phyloP scores from a whole-genome alignment of 2,113 vertebrate species.

The Oplegnathus fasciatus region DNA sequence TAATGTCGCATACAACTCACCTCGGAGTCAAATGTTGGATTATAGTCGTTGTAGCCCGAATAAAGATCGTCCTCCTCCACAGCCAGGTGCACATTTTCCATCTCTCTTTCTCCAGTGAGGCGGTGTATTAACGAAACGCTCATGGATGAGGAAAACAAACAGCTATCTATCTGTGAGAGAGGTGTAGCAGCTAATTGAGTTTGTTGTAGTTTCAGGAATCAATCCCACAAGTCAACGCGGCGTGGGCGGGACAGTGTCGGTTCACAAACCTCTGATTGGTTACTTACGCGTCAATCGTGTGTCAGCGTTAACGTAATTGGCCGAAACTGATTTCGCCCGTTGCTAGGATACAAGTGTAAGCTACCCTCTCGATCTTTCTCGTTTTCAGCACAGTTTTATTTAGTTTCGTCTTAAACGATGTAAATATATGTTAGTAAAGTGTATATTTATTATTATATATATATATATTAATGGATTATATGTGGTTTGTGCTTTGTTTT shows the following conservation, averaged over 20 bases:
- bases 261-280: slow-evolving; percentile 59
- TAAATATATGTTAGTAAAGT: accelerated
- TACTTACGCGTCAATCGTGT: slow-evolving; percentile 12
- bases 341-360: slow-evolving; percentile 79
- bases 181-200: neutral
- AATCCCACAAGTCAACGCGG: slow-evolving; percentile 69
- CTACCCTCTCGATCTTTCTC: accelerated
- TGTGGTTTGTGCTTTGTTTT: neutral
- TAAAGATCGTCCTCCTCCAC: slow-evolving; percentile 95
- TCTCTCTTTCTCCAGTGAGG: slow-evolving; percentile 65
- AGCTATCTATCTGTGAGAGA: accelerated
- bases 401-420: accelerated
- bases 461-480: no score
- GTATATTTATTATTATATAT: no score
- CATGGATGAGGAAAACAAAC: neutral
- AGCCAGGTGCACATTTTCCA: slow-evolving; percentile 92
- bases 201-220: slow-evolving; percentile 60
- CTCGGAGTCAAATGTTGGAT: slow-evolving; percentile 94
- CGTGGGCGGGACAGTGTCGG: neutral
- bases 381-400: accelerated
- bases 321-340: slow-evolving; percentile 27
- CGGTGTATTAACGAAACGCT: neutral
- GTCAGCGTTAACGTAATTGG: slow-evolving; percentile 47
- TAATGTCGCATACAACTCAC: slow-evolving; percentile 76
- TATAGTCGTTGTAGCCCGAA: slow-evolving; percentile 98